These are phyloP conservation scores for Apis laboriosa DNA, from an alignment of 1,140 invertebrate species.

Conservation along the genomic window DNA sequence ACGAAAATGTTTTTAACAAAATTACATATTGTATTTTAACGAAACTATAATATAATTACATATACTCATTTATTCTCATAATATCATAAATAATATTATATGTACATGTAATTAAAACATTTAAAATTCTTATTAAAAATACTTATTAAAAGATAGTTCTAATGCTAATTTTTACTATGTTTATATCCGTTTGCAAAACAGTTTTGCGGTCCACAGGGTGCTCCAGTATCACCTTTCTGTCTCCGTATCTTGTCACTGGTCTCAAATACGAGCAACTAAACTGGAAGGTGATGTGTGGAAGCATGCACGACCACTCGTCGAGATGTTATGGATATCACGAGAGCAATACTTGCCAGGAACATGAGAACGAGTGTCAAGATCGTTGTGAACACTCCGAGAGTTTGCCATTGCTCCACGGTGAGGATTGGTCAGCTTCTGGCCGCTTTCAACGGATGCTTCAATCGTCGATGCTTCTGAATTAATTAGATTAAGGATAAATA, in stretches of 20 bases:
- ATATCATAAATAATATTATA: too few species aligned
- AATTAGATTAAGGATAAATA: neutral
- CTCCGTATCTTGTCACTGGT: neutral
- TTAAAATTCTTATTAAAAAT: too few species aligned
- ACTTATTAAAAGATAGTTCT: too few species aligned
- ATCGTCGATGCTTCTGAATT: conserved; percentile 19
- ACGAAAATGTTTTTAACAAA: too few species aligned
- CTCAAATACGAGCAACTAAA: conserved; percentile 2
- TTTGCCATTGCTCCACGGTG: conserved; percentile 39
- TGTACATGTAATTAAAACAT: too few species aligned
- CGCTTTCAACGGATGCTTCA: neutral
- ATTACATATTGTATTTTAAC: too few species aligned
- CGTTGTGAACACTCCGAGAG: conserved; percentile 41
- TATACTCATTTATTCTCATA: too few species aligned
- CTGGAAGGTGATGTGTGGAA: conserved; percentile 11
- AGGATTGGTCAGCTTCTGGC: neutral
- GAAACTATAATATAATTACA: too few species aligned
- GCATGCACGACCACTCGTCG: neutral
- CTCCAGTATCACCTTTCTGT: conserved; percentile 20
- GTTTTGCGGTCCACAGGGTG: conserved; percentile 22
- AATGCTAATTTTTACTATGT: too few species aligned
- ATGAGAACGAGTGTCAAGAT: conserved; percentile 3
- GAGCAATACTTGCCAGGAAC: neutral
- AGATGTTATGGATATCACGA: neutral
- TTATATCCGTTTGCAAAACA: neutral